Conservation (phyloP, 53 echinoderm and acorn worm species). For the Holothuria leucospilota region DNA sequence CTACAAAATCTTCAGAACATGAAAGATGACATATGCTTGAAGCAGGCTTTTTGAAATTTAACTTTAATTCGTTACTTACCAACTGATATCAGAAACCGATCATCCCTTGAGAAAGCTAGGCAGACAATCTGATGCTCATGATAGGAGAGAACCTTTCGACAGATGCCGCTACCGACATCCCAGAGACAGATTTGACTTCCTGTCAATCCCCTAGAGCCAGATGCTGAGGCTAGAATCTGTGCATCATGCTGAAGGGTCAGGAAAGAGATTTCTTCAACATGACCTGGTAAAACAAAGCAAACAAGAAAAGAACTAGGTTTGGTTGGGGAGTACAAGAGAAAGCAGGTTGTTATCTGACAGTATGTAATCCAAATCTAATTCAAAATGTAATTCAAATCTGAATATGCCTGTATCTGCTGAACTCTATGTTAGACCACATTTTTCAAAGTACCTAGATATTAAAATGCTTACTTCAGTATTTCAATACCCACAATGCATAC, state of each 20-base stretch:
- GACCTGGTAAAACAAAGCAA: conserved; percentile 61
- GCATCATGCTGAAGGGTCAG: conserved; percentile 91
- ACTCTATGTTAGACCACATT: no score
- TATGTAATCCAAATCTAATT: background rate
- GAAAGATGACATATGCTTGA: no score
- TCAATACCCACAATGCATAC: no score
- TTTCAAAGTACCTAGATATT: no score
- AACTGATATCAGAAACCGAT: conserved; percentile 89
- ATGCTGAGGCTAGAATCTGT: conserved; percentile 92
- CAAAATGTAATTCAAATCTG: no score
- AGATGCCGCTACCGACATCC: conserved; percentile 87
- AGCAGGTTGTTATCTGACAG: background rate
- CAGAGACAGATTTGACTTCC: conserved; percentile 96
- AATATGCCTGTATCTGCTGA: no score
- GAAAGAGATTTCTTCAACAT: conserved; percentile 90
- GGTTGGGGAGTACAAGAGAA: background rate
- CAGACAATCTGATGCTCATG: conserved; percentile 91
- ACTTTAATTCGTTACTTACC: conserved; percentile 56
- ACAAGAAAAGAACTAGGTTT: background rate
- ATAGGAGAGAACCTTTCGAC: conserved; percentile 86
- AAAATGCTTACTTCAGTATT: no score
- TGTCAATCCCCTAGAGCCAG: conserved; percentile 85
- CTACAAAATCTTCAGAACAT: no score
- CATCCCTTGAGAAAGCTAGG: conserved; percentile 90
- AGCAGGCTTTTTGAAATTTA: no score